Evolutionary conservation across 2,113 vertebrate species (phyloP).

Genomic region (Tinamus guttatus): DNA sequence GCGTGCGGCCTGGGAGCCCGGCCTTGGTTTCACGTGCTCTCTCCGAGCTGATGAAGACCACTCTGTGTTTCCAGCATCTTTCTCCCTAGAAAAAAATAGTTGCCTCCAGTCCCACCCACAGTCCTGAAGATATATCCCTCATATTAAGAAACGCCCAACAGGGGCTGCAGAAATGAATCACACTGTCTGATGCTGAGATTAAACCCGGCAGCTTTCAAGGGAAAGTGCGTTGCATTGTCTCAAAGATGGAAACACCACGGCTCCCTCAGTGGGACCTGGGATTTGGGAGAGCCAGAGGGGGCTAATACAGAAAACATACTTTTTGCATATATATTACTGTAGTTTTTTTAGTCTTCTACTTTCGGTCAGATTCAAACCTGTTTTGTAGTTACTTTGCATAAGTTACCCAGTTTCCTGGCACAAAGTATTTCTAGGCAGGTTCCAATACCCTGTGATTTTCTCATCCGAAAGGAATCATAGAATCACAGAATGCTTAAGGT

Average conservation of each 20-base stretch:
- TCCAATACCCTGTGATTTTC: background rate
- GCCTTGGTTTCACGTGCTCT: background rate
- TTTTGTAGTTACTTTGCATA: background rate
- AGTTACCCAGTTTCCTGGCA: background rate
- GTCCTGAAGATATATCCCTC: slow-evolving; percentile 52
- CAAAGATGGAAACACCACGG: background rate
- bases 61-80: background rate
- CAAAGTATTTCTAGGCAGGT: background rate
- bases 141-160: slow-evolving; percentile 40
- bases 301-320: background rate
- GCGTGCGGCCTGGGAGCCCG: background rate
- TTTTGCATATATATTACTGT: slow-evolving; percentile 22
- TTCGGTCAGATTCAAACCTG: background rate
- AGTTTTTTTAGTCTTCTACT: background rate
- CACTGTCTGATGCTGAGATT: slow-evolving; percentile 29
- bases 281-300: background rate
- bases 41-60: background rate
- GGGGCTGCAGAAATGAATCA: slow-evolving; percentile 45
- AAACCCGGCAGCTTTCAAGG: slow-evolving; percentile 41
- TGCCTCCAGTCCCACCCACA: background rate
- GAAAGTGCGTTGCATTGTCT: background rate
- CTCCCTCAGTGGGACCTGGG: background rate
- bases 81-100: slow-evolving; percentile 39
- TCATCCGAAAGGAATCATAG: background rate
- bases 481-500: too few relatives aligned